Evolutionary conservation across 1,140 invertebrate species (phyloP), one percentile per base, ranked within the genome.

Genomic region (Drosophila gunungcola): DNA sequence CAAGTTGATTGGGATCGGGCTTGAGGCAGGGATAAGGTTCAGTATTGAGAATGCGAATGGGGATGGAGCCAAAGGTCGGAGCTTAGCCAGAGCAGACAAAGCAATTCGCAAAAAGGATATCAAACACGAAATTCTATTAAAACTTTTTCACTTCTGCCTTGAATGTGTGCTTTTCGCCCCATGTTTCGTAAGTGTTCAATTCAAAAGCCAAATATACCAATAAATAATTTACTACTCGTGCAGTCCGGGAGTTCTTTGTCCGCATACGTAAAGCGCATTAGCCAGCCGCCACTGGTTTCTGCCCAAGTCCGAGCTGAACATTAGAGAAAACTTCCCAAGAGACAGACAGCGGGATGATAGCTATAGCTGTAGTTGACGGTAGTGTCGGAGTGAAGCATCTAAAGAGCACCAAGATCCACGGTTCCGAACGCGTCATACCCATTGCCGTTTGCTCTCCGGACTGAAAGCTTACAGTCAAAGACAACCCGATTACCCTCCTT

Each of bases 161-260:
- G 51, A 62, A 67, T 74, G 62, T 51, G 41, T 38, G 45, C 5
- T 5, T 32, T 39, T 13, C 42, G 29, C 39, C 36, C 70, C 46
- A 48, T 75, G 48, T 56, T 21, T 13, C 42, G 58, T 39, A 65
- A 56, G 49, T 70, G 67, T 70, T 75, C 70, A 61, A 78, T 86
- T 81, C 56, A 70, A 82, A 76, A 88, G 70, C 65, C 75, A 75
- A 88, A 83, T 82, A 88, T 83, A 62, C 83, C 83, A 88, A 86
- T 88, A 86, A 88, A 86, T 86, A 88, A 88, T 88, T 81, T 86
- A 82, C 72, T 75, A 49, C 53, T 49, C 46, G 21, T 51, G 51
- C n/a, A 41, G 16, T 16, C 13, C 21, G 27, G n/a, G 45, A 49
- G 46, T 39, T 41, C 42, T 64, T 43, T 69, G 62, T 65, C 32